Conservation (phyloP, 2,797 vertebrate species). For the Muraenolepis orangiensis region DNA sequence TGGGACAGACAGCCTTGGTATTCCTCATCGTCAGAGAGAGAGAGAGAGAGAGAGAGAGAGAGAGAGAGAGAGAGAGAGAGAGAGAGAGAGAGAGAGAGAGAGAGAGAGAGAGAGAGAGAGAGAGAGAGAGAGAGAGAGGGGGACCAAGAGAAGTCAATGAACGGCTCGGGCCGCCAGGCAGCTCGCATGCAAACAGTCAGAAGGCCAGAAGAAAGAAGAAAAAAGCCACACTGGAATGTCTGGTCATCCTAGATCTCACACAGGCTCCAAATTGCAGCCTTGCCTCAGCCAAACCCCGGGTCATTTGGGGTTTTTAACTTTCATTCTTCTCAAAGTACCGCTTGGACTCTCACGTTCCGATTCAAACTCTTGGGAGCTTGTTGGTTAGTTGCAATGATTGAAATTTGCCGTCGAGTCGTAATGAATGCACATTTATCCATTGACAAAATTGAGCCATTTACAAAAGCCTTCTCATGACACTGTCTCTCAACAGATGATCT, state of each 20-base stretch:
- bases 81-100: constrained; percentile 33
- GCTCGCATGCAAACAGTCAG: constrained; percentile 48
- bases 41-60: too few relatives aligned
- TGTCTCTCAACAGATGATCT: constrained; percentile 4
- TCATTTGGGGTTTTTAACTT: constrained; percentile 42
- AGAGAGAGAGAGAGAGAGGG: constrained; percentile 36
- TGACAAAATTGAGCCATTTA: background rate
- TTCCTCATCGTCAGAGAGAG: constrained; percentile 58
- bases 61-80: too few relatives aligned
- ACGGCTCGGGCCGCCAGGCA: constrained; percentile 31
- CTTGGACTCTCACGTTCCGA: constrained; percentile 28
- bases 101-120: too few relatives aligned
- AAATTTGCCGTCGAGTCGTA: background rate
- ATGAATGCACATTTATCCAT: background rate
- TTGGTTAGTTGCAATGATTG: too few relatives aligned
- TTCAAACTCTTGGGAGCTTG: constrained; percentile 10
- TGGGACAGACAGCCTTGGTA: constrained; percentile 58
- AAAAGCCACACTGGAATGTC: constrained; percentile 70
- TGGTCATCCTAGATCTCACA: constrained; percentile 53
- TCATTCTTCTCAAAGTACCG: constrained; percentile 26
- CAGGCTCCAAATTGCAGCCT: constrained; percentile 53
- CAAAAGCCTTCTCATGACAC: background rate
- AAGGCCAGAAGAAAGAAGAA: too few relatives aligned
- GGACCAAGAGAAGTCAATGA: constrained; percentile 37
- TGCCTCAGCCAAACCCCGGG: constrained; percentile 27